Conservation (phyloP, 2,888 invertebrate genomes). For the Agrotis exclamationis region DNA sequence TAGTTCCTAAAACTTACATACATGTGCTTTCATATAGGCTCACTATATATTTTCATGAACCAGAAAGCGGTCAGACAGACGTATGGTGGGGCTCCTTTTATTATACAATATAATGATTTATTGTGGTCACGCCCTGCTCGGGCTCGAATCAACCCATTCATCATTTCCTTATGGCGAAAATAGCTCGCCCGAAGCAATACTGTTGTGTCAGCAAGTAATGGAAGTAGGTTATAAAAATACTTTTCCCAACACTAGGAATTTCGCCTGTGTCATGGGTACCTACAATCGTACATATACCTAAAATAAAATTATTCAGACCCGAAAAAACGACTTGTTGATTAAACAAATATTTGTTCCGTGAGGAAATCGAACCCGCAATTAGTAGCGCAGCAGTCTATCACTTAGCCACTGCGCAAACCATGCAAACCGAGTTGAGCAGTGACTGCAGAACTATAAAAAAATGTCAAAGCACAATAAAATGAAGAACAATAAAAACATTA, state of each 20-base stretch:
- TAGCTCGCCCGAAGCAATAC: conserved; percentile 25
- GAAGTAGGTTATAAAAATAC: background rate
- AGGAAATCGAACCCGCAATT: too few relatives aligned
- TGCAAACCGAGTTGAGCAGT: background rate
- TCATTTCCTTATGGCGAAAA: conserved; percentile 49
- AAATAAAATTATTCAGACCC: too few relatives aligned
- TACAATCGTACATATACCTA: too few relatives aligned
- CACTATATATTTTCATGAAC: conserved; percentile 33
- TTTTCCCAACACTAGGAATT: background rate
- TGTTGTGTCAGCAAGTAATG: conserved; percentile 6
- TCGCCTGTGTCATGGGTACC: background rate
- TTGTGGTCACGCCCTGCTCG: conserved; percentile 42
- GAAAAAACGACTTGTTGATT: too few relatives aligned
- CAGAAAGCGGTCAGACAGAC: conserved; percentile 14
- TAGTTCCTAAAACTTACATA: conserved; percentile 9
- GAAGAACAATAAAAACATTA: background rate
- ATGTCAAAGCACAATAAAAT: too few relatives aligned
- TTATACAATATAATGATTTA: conserved; percentile 48
- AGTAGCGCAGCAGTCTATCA: too few relatives aligned
- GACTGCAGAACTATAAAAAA: background rate
- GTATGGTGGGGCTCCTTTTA: conserved; percentile 29
- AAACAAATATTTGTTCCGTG: too few relatives aligned
- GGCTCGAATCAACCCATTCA: conserved; percentile 44
- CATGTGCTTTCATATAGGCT: conserved; percentile 42
- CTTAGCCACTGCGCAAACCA: too few relatives aligned